Evolutionary conservation across 2,888 invertebrate species (phyloP).

Genomic region (Cremastobaeus sp.): DNA sequence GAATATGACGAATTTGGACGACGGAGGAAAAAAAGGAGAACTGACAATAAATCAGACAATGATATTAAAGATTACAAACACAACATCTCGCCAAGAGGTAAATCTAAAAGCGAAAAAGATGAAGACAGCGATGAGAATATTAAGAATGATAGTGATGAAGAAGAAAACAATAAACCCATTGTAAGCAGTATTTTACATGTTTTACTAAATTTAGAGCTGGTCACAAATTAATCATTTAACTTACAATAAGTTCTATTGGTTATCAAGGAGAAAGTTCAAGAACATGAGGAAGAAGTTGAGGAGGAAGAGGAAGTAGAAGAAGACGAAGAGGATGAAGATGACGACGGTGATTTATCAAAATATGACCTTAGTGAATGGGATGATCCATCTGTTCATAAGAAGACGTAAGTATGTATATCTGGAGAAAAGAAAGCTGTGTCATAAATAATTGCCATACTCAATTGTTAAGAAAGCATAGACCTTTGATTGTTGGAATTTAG

Average conservation of each 20-base stretch:
- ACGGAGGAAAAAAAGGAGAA: constrained; percentile 81
- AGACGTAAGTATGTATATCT: constrained; percentile 67
- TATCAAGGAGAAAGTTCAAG: constrained; percentile 69
- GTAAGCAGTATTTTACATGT: constrained; percentile 23
- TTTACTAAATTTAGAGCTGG: neutral
- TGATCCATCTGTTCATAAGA: constrained; percentile 73
- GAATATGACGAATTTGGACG: constrained; percentile 96
- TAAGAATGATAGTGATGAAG: constrained; percentile 59
- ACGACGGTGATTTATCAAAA: constrained; percentile 81
- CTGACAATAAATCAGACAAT: constrained; percentile 79
- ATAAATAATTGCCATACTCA: too few species aligned
- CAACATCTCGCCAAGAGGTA: constrained; percentile 70
- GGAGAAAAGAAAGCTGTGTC: neutral
- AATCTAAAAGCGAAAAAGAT: constrained; percentile 69
- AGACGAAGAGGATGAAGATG: constrained; percentile 80
- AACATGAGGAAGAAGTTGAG: constrained; percentile 70
- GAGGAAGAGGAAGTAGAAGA: constrained; percentile 75
- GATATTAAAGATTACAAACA: constrained; percentile 75
- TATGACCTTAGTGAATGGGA: constrained; percentile 81
- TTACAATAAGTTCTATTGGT: neutral
- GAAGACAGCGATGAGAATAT: constrained; percentile 37
- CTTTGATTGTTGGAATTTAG: neutral
- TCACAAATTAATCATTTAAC: constrained; percentile 10
- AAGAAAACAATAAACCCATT: constrained; percentile 50
- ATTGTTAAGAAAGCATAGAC: too few species aligned